Evolutionary conservation across 2,113 vertebrate genomes (phyloP).

Genomic region (Crotophaga sulcirostris): DNA sequence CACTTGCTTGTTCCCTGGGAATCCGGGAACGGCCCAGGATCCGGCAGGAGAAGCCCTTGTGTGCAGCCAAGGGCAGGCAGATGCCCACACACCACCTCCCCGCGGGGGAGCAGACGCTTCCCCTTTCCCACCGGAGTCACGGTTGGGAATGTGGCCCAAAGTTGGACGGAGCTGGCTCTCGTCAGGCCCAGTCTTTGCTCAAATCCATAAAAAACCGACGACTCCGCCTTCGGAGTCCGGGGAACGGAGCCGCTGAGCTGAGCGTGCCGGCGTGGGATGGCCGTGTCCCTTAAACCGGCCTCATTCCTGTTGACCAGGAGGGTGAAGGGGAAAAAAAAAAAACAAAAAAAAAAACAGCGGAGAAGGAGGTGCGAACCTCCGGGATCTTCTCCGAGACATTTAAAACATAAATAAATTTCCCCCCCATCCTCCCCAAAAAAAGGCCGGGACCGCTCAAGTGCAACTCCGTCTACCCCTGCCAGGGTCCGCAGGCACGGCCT

Average conservation of each 20-base stretch:
- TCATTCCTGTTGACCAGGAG: constrained; percentile 38
- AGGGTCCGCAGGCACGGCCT: constrained; percentile 59
- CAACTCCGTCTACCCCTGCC: constrained; percentile 65
- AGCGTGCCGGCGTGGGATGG: not conserved
- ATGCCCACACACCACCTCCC: not conserved
- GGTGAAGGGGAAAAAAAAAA: not conserved
- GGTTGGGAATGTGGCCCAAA: not conserved
- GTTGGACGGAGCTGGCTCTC: not conserved
- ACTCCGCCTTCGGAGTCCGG: not conserved
- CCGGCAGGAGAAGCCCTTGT: not conserved
- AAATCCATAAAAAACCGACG: not conserved
- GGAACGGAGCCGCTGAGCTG: not conserved
- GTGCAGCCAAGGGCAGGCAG: not conserved
- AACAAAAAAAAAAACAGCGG: not conserved
- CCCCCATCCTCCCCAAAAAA: not conserved
- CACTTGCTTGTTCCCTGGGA: not conserved
- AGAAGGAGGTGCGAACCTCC: not conserved
- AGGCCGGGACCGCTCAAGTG: constrained; percentile 39
- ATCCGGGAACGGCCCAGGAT: constrained; percentile 1
- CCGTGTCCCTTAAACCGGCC: not conserved
- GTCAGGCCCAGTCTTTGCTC: not conserved
- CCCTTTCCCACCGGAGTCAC: not conserved
- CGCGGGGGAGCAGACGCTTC: not conserved
- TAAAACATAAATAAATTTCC: not conserved
- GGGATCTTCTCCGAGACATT: not conserved